phyloP scores from a whole-genome alignment of 2,797 vertebrate genomes.

The Amblyraja radiata region DNA sequence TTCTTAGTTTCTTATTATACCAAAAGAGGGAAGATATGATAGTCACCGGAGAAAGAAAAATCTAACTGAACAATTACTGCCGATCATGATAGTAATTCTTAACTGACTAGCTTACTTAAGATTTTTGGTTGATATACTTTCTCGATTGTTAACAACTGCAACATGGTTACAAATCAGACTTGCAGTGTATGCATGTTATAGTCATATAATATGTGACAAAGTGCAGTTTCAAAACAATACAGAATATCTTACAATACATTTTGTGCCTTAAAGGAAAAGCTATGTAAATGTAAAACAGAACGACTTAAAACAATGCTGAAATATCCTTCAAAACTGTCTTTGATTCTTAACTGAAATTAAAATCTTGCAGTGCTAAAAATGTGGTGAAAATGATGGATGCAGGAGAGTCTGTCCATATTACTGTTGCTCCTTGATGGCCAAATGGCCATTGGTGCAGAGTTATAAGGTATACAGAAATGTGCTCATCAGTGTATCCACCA shows the following conservation, averaged over 20 bases:
- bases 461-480: neutral
- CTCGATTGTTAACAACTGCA: neutral
- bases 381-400: neutral
- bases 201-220: neutral
- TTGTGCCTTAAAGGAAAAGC: neutral
- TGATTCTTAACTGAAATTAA: neutral
- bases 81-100: neutral
- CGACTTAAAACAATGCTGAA: neutral
- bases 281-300: neutral
- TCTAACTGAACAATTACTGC: neutral
- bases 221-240: neutral
- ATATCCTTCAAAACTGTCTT: neutral
- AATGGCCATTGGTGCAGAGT: neutral
- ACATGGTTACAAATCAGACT: neutral
- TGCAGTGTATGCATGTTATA: neutral
- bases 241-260: neutral
- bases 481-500: neutral
- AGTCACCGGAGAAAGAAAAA: neutral
- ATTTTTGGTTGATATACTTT: neutral
- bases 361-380: neutral
- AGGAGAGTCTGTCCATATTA: neutral
- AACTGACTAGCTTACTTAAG: neutral
- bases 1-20: neutral
- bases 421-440: neutral
- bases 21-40: neutral